These are phyloP conservation scores for Stichodactyla mertensii DNA, from an alignment of 64 coral and sea anemone species.

Conservation along the genomic window DNA sequence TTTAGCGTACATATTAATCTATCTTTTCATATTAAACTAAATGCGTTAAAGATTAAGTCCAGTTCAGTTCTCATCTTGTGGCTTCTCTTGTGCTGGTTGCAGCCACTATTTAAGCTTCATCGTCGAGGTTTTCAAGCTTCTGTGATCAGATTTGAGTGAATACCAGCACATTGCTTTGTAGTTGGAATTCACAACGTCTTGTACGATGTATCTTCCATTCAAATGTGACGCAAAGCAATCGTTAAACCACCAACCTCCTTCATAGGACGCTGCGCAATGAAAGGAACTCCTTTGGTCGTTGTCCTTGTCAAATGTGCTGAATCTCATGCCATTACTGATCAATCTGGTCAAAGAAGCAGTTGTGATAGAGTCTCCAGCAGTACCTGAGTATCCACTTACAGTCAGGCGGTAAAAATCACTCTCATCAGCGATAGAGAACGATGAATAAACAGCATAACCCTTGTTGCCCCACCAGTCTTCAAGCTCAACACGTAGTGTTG, in stretches of 20 bases:
- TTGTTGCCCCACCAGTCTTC: neutral
- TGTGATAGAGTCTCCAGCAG: neutral
- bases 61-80: too few relatives aligned
- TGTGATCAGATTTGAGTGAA: neutral
- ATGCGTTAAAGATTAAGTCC: too few relatives aligned
- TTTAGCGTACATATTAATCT: too few relatives aligned
- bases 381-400: neutral
- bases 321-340: neutral
- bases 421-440: neutral
- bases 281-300: neutral
- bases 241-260: neutral
- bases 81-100: too few relatives aligned
- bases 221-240: neutral
- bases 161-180: neutral
- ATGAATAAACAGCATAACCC: neutral
- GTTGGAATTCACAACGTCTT: too few relatives aligned
- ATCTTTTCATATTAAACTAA: too few relatives aligned
- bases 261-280: neutral
- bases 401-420: too few relatives aligned
- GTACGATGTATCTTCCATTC: neutral
- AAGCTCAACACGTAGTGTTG: neutral
- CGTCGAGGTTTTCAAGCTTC: neutral
- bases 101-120: neutral
- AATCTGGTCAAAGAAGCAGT: accelerated
- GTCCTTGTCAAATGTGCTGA: neutral